Evolutionary conservation across 2,888 invertebrate species (phyloP).

Genomic region (Heliothis peltigera): DNA sequence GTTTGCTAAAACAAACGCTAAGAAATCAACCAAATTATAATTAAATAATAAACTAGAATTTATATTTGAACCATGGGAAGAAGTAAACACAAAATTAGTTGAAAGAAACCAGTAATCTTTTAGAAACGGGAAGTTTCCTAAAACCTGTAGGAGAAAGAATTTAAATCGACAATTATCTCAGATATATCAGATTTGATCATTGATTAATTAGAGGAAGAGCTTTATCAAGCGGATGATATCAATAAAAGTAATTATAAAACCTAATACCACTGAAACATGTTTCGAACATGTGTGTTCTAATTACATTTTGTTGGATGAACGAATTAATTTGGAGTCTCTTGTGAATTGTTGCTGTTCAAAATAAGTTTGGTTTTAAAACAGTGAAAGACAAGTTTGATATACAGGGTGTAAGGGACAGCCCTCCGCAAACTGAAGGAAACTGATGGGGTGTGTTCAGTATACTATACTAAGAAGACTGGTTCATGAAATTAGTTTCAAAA

Average conservation of each 20-base stretch:
- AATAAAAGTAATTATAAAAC: conserved; percentile 46
- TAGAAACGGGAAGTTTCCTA: conserved; percentile 14
- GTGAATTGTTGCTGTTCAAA: neutral
- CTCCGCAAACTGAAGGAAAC: no score
- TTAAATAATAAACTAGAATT: no score
- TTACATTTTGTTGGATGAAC: conserved; percentile 25
- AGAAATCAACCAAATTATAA: no score
- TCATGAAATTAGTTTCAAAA: no score
- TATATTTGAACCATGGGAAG: no score
- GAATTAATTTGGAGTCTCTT: neutral
- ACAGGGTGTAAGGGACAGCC: no score
- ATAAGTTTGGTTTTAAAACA: no score
- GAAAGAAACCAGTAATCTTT: conserved; percentile 1
- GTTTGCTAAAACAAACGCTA: no score
- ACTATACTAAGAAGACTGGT: no score
- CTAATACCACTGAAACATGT: conserved; percentile 35
- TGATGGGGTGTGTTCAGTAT: no score
- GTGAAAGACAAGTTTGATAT: no score
- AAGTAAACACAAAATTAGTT: neutral
- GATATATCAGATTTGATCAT: conserved; percentile 30
- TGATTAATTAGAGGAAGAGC: conserved; percentile 48
- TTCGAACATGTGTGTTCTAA: conserved; percentile 39
- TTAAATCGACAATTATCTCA: conserved; percentile 28
- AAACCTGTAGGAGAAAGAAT: conserved; percentile 17
- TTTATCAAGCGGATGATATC: conserved; percentile 43